Base-by-base conservation (phyloP, 2,113 vertebrate species). In the Ceyx cyanopectus region DNA sequence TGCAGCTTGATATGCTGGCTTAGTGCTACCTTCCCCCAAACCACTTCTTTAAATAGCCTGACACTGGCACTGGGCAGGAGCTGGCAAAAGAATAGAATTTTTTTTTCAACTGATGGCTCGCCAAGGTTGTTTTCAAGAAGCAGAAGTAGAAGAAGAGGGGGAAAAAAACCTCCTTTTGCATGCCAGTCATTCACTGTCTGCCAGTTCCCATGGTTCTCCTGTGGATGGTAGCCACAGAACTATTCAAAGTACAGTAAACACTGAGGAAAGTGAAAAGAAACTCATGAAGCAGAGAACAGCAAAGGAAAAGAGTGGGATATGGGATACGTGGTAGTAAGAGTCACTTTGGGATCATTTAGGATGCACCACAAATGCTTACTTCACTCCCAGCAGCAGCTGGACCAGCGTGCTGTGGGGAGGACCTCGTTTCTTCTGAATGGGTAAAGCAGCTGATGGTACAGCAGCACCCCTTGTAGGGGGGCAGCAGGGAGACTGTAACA, bases 51-150 rank as follows among this genome's bases (percentile, higher is more conserved):
- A 96, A 96, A 94, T 93, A 95, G 76, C 68, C 79, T 43, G 90
- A 96, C 91, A 95, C 87, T 95, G 94, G 89, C 92, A 89, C 81
- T 19, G 56, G 94, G 81, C 87, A 93, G 91, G 75, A 92, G 86
- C 87, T 96, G 95, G 94, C 87, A 87, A 63, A 87, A 87, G 56
- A 96, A 82, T 63, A 30, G 75, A 9, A 76, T 93, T 80, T 62
- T 37, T 61, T 61, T 34, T 94, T 91, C 74, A 91, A 94, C 81
- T 93, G 95, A 96, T 92, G 94, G 75, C 87, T 94, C 9, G 78
- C 94, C 92, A 94, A 92, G 79, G 78, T 94, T 95, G 92, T 93
- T 94, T 93, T 95, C 85, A 92, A 93, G 92, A 62, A 91, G 86
- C 17, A 90, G 72, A 37, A 91, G 78, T 14, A 93, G 93, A 77